Evolutionary conservation across 2,113 vertebrate species (phyloP), one percentile per base, ranked within the genome.

Genomic region (Aldabrachelys gigantea): DNA sequence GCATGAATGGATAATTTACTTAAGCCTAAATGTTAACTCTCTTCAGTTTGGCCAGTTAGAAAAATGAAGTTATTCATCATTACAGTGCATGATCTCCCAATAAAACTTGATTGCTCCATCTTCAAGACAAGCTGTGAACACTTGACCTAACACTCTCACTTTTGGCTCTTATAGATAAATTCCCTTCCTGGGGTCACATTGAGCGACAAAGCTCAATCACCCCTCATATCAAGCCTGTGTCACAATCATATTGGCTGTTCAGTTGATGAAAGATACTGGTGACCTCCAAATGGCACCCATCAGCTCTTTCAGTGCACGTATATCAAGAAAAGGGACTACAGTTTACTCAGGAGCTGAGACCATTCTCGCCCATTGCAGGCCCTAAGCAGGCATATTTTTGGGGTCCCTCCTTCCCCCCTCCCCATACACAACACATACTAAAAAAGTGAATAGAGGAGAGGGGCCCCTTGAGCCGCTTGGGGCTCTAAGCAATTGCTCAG

Each of bases 211-310:
- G 84, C 4, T 94, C 86, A 85, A 11, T 88, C 92, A 21, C 31
- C 6, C 76, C 62, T 85, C 17, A 27, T 47, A 29, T 80, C 92
- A 53, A 11, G 27, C 82, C 84, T 35, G 47, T 24, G 72, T 84
- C 88, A 54, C 82, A 47, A 86, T 78, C 52, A 57, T 41, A 41
- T 4, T 82, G 79, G 50, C 11, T 89, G 49, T 17, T 75, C 76
- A 5, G 4, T n/a, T 57, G 56, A 6, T 83, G 89, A 69, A 95
- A 81, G 91, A 50, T 8, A 4, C 50, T 13, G 56, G 12, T 10
- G 72, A 75, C 84, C 86, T 91, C 78, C 84, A 83, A 72, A 94
- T 44, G 94, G 94, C 89, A 90, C 87, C 62, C 83, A 31, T 87
- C 82, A 19, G 35, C 84, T 41, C 52, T 89, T 84, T 72, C 81